Percentiles rank a stretch among this genome's conserved stretches.
These are phyloP conservation scores for Saxicola maurus DNA, from an alignment of 2,797 vertebrate species.

Conservation along the genomic window DNA sequence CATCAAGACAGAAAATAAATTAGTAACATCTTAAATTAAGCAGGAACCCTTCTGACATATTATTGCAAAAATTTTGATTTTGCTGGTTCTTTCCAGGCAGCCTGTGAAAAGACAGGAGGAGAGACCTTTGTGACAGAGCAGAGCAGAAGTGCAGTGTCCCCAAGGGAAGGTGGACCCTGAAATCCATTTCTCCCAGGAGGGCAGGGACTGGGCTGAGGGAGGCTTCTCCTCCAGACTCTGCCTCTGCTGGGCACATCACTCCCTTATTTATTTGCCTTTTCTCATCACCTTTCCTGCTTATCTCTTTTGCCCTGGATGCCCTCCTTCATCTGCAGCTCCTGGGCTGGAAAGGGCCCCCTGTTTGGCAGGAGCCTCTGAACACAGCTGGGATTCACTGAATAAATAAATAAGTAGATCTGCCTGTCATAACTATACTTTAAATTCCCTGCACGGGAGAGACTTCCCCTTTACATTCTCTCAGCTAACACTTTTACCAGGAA, in stretches of 20 bases:
- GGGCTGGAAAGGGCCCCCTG: background rate
- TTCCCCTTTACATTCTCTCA: constrained; percentile 49
- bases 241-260: background rate
- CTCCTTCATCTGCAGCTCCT: constrained; percentile 23
- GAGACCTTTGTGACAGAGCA: background rate
- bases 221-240: background rate
- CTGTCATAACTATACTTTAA: constrained; percentile 45
- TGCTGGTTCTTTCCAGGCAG: background rate
- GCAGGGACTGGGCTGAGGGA: rapidly evolving
- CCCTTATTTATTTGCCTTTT: background rate
- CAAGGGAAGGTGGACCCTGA: background rate
- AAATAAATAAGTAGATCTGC: constrained; percentile 49
- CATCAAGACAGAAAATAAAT: background rate
- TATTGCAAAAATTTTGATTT: background rate
- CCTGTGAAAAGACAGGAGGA: background rate
- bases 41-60: background rate
- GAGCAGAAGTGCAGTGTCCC: background rate
- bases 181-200: background rate
- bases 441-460: constrained; percentile 55
- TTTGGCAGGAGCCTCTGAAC: constrained; percentile 13
- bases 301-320: constrained; percentile 15
- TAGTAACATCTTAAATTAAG: background rate
- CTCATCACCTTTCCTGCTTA: constrained; percentile 7
- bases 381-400: constrained; percentile 38
- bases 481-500: constrained; percentile 51